Percentiles rank a stretch among this genome's conserved stretches.
These are phyloP conservation scores for Thereva nobilitata DNA, from an alignment of 2,888 invertebrate genomes.

Conservation along the genomic window DNA sequence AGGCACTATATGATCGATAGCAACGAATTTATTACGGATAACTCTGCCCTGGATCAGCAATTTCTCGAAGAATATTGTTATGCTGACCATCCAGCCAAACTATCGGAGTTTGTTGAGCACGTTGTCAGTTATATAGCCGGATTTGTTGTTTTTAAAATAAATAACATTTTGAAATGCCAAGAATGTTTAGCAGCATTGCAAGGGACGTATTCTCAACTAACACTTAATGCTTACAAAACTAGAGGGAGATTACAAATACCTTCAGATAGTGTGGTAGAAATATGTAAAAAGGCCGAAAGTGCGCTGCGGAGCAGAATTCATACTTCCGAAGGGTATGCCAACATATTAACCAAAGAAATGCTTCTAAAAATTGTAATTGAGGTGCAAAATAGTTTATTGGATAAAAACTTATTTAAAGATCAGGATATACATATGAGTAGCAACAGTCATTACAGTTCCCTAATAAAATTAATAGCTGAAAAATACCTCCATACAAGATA, in stretches of 20 bases:
- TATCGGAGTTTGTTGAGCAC: background rate
- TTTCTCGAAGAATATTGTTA: constrained; percentile 4
- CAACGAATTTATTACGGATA: background rate
- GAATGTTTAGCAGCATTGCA: constrained; percentile 5
- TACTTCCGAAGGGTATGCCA: background rate
- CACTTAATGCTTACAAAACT: constrained; percentile 1
- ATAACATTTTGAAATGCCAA: background rate
- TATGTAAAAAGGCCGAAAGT: constrained; percentile 7
- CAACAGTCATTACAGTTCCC: background rate
- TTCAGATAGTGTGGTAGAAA: constrained; percentile 4
- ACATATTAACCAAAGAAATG: background rate
- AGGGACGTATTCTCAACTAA: background rate
- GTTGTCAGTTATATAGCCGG: constrained; percentile 5
- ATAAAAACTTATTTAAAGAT: background rate
- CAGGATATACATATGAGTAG: background rate
- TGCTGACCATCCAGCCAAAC: background rate
- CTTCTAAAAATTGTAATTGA: background rate
- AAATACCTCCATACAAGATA: constrained; percentile 12
- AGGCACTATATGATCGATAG: background rate
- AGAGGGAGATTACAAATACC: background rate
- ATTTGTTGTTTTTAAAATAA: constrained; percentile 5
- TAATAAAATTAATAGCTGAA: constrained; percentile 4
- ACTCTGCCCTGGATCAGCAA: constrained; percentile 1
- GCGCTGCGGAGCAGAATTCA: background rate
- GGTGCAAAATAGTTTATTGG: background rate